Evolutionary conservation across 2,113 vertebrate species (phyloP).

Genomic region (Tragelaphus strepsiceros): DNA sequence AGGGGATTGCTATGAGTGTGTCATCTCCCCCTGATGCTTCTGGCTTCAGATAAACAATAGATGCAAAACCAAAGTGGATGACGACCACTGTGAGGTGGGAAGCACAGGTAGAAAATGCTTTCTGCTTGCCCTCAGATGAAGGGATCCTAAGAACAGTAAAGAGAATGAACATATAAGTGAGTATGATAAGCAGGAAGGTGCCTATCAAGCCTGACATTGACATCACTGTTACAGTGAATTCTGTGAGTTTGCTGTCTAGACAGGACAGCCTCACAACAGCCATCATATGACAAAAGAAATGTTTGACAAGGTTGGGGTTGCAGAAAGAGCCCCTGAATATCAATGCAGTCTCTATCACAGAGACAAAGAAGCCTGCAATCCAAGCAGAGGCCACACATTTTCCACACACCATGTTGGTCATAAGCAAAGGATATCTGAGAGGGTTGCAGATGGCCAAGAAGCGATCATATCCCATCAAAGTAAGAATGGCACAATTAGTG

Average conservation of each 20-base stretch:
- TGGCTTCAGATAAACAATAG: slow-evolving; percentile 59
- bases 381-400: slow-evolving; percentile 9
- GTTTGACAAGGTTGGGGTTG: neutral
- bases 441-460: slow-evolving; percentile 59
- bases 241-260: neutral
- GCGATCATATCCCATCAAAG: slow-evolving; percentile 62
- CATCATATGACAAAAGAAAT: slow-evolving; percentile 61
- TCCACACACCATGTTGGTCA: neutral
- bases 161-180: slow-evolving; percentile 48
- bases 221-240: neutral
- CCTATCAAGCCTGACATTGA: slow-evolving; percentile 7
- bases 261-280: slow-evolving; percentile 40
- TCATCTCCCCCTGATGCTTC: neutral
- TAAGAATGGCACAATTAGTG: slow-evolving; percentile 29
- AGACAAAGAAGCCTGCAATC: neutral
- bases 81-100: slow-evolving; percentile 56
- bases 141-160: slow-evolving; percentile 46
- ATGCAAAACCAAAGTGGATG: slow-evolving; percentile 57
- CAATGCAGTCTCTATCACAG: neutral
- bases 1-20: slow-evolving; percentile 22
- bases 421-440: slow-evolving; percentile 45
- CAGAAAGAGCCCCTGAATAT: slow-evolving; percentile 35
- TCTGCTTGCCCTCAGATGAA: slow-evolving; percentile 39
- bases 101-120: slow-evolving; percentile 60
- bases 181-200: slow-evolving; percentile 17